A percentile compares a stretch with the other conserved stretches of the same genome.
phyloP scores from a whole-genome alignment of 2,113 vertebrate species.

The Acanthisitta chloris region DNA sequence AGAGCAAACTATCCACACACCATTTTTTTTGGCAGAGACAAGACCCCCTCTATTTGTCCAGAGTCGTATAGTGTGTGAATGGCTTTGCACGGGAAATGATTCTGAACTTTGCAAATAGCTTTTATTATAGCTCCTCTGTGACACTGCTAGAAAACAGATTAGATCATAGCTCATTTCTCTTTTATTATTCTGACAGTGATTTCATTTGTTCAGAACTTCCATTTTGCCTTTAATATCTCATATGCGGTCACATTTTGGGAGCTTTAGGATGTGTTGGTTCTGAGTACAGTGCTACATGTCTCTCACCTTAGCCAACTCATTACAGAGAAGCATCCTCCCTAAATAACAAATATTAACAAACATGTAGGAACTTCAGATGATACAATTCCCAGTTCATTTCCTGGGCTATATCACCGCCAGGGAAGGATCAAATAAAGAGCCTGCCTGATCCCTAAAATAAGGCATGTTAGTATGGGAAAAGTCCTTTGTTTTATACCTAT shows the following conservation, averaged over 20 bases:
- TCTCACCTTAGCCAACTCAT: slow-evolving; percentile 59
- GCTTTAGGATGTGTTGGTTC: slow-evolving; percentile 54
- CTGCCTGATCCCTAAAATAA: slow-evolving; percentile 36
- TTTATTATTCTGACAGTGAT: slow-evolving; percentile 70
- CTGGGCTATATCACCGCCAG: slow-evolving; percentile 36
- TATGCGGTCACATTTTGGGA: slow-evolving; percentile 62
- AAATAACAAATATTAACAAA: slow-evolving; percentile 67
- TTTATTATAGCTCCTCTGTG: slow-evolving; percentile 69
- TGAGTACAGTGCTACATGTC: background rate
- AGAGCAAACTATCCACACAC: slow-evolving; percentile 50
- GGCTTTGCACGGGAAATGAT: slow-evolving; percentile 74
- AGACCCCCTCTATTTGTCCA: slow-evolving; percentile 73
- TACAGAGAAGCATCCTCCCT: slow-evolving; percentile 49
- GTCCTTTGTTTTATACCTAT: slow-evolving; percentile 40
- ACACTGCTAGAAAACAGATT: slow-evolving; percentile 69
- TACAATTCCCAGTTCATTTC: slow-evolving; percentile 57
- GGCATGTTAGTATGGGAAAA: background rate
- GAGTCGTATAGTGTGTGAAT: slow-evolving; percentile 70
- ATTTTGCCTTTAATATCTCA: slow-evolving; percentile 61
- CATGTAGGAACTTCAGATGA: slow-evolving; percentile 62
- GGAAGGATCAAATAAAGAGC: slow-evolving; percentile 27
- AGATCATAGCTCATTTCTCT: slow-evolving; percentile 73
- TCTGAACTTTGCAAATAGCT: slow-evolving; percentile 73
- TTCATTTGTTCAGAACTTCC: slow-evolving; percentile 68
- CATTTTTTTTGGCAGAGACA: slow-evolving; percentile 68